Evolutionary conservation across 2,888 invertebrate species (phyloP).

Genomic region (Drosophila melanocephala): DNA sequence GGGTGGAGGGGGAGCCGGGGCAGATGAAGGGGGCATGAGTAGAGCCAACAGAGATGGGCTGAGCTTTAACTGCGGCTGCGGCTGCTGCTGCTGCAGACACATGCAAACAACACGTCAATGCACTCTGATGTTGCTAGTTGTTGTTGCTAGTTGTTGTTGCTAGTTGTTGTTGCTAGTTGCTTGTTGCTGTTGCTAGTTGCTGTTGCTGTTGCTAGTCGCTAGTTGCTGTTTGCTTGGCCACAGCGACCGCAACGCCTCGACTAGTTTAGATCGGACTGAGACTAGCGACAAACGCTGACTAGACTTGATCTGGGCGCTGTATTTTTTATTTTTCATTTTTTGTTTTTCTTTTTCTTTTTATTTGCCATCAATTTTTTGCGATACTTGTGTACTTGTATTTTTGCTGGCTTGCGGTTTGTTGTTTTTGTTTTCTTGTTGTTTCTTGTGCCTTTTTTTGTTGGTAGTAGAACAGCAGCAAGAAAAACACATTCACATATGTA

Average conservation of each 20-base stretch:
- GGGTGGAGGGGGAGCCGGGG: not conserved
- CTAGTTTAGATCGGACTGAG: conserved; percentile 75
- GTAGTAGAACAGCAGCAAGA: conserved; percentile 36
- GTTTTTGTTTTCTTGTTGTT: conserved; percentile 7
- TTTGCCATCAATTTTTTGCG: conserved; percentile 48
- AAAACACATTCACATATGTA: conserved; percentile 37
- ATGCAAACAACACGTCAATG: conserved; percentile 78
- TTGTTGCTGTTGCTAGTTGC: conserved; percentile 7
- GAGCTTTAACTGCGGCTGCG: conserved; percentile 42
- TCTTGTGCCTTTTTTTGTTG: conserved; percentile 15
- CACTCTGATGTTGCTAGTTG: conserved; percentile 57
- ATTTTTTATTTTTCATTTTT: conserved; percentile 24
- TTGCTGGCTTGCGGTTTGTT: conserved; percentile 41
- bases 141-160: conserved; percentile 27
- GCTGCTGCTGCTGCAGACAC: conserved; percentile 40
- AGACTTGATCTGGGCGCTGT: conserved; percentile 69
- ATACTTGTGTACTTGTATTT: conserved; percentile 38
- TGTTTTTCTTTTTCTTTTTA: conserved; percentile 40
- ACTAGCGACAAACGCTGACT: conserved; percentile 67
- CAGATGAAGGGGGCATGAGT: not conserved
- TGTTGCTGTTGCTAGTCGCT: conserved; percentile 14
- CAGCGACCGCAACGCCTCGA: conserved; percentile 72
- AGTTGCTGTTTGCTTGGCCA: conserved; percentile 41
- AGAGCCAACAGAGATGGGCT: conserved; percentile 48
- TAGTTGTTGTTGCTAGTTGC: conserved; percentile 18